phyloP scores from a whole-genome alignment of 2,888 invertebrate species.

The Nysson spinosus region DNA sequence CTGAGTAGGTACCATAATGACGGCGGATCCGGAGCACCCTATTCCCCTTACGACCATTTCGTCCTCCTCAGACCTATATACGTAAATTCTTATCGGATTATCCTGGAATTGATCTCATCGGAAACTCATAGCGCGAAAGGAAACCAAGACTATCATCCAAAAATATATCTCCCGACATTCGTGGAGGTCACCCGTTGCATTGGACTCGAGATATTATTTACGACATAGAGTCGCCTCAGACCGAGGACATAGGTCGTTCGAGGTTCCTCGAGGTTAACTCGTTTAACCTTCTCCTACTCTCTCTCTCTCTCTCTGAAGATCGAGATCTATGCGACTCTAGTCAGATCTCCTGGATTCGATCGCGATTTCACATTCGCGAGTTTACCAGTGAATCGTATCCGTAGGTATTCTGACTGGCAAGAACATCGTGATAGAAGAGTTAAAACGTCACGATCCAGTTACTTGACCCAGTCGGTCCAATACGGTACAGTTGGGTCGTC shows the following conservation, averaged over 20 bases:
- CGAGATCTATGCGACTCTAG: constrained; percentile 32
- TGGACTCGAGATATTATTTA: constrained; percentile 57
- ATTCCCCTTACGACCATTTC: too few relatives aligned
- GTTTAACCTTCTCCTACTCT: constrained; percentile 63
- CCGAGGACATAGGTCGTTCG: constrained; percentile 53
- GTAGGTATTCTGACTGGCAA: background rate
- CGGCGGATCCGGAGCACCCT: too few relatives aligned
- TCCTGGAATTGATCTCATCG: too few relatives aligned
- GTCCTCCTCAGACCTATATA: too few relatives aligned
- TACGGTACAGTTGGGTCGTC: constrained; percentile 17
- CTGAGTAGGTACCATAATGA: too few relatives aligned
- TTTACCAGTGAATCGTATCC: constrained; percentile 3
- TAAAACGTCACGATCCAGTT: constrained; percentile 57
- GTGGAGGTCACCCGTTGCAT: constrained; percentile 24
- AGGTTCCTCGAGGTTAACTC: constrained; percentile 67
- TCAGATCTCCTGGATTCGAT: constrained; percentile 2
- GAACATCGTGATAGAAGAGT: constrained; percentile 30
- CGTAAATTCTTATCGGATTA: too few relatives aligned
- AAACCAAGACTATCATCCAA: too few relatives aligned
- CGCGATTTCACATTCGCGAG: constrained; percentile 6
- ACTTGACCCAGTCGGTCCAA: constrained; percentile 49
- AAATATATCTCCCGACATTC: background rate
- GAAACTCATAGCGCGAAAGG: too few relatives aligned
- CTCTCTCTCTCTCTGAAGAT: constrained; percentile 33
- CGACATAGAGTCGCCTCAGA: constrained; percentile 45